Evolutionary conservation across 2,113 vertebrate genomes (phyloP), one percentile per base, ranked within the genome.

Genomic region (Marmota monax): DNA sequence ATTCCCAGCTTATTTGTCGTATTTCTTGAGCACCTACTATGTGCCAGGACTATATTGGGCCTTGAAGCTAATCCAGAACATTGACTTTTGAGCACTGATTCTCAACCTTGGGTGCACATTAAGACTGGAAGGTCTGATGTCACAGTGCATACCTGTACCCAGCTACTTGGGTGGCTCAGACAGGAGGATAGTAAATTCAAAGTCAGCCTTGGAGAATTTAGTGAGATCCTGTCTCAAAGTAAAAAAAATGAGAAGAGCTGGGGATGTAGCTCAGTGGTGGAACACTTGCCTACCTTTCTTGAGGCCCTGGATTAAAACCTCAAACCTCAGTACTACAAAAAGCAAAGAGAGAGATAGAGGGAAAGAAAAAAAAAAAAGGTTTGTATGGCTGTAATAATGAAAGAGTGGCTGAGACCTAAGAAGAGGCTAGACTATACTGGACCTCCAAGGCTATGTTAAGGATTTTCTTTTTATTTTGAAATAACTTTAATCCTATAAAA

Each of bases 381-480:
- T 79, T 23, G 4, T 5, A 22, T 4, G 5, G 17, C 39, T 76
- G 13, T 34, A 12, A 14, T 48, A 37, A 20, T 48, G 32, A 69
- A 39, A 48, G 51, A 53, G 29, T 58, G 20, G 32, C 53, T 42
- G 18, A 45, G 45, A 34, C 25, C 0, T 42, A 58, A 9, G n/a
- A 80, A 80, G 51, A 76, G 34, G 11, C 10, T 61, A 34, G 14
- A 42, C 48, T 67, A 42, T 20, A 42, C 12, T 13, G 13, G n/a
- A 51, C 22, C 29, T 69, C 42, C 17, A 18, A 92, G 34, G 13
- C 5, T 25, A 29, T 74, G 56, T n/a, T 37, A 80, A 79, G n/a
- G n/a, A 48, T 94, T 91, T 51, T 74, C 65, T 94, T 94, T 94
- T 70, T 53, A 77, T 72, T 72, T 94, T 90, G 61, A 92, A 92